A percentile compares a stretch with the other conserved stretches of the same genome.
Conservation (phyloP, 2,888 invertebrate species). For the Drosophila macrospina region DNA sequence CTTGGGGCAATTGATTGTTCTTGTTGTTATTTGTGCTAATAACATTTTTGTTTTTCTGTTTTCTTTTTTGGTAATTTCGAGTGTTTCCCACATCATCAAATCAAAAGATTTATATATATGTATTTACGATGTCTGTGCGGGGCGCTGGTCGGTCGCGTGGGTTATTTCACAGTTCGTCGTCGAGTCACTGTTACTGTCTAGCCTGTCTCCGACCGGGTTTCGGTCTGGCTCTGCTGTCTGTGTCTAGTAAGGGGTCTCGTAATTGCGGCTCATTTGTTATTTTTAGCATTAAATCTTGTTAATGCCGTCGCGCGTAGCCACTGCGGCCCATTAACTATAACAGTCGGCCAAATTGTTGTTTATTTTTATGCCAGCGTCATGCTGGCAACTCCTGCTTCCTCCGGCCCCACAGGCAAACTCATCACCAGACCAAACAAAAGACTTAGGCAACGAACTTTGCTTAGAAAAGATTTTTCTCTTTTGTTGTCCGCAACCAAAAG, state of each 20-base stretch:
- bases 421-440: constrained; percentile 67
- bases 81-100: constrained; percentile 74
- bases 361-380: constrained; percentile 65
- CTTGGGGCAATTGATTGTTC: constrained; percentile 44
- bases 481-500: constrained; percentile 11
- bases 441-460: constrained; percentile 75
- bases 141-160: constrained; percentile 74
- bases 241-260: constrained; percentile 48
- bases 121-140: constrained; percentile 40
- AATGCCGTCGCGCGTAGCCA: constrained; percentile 62
- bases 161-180: constrained; percentile 64
- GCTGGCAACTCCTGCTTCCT: constrained; percentile 36
- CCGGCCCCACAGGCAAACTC: constrained; percentile 18
- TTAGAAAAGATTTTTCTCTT: constrained; percentile 46
- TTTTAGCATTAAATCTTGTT: constrained; percentile 72
- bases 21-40: constrained; percentile 63
- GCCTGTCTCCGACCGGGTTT: constrained; percentile 19
- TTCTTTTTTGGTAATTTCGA: constrained; percentile 71
- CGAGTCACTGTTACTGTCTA: constrained; percentile 24
- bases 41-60: constrained; percentile 24
- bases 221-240: constrained; percentile 4
- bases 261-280: constrained; percentile 78
- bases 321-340: constrained; percentile 67
- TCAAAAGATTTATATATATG: constrained; percentile 25
- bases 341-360: constrained; percentile 48